phyloP scores from a whole-genome alignment of 2,113 vertebrate genomes.

The Drymodes brunneopygia region DNA sequence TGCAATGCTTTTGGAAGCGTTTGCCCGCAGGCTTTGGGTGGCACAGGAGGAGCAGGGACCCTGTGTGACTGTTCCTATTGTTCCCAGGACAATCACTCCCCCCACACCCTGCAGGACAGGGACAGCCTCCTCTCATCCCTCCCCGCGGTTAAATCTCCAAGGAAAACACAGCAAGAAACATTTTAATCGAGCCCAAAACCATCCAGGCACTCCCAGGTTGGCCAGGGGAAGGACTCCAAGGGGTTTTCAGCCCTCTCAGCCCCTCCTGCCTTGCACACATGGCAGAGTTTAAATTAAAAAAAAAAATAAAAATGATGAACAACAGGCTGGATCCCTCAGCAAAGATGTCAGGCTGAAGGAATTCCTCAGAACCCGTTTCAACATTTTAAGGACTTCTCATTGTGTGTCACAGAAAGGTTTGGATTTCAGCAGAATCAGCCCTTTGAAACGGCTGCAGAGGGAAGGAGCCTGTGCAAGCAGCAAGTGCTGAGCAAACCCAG shows the following conservation, averaged over 20 bases:
- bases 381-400: neutral
- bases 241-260: neutral
- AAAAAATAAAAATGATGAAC: no score
- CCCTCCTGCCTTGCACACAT: neutral
- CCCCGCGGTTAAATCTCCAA: neutral
- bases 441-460: neutral
- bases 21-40: neutral
- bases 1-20: neutral
- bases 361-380: neutral
- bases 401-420: rapidly evolving
- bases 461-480: neutral
- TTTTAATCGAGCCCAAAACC: neutral
- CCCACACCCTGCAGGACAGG: neutral
- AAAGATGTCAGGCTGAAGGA: neutral
- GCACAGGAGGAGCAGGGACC: neutral
- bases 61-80: neutral
- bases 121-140: neutral
- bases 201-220: neutral
- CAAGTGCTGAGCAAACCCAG: rapidly evolving
- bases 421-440: neutral
- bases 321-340: neutral
- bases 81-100: neutral
- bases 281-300: neutral
- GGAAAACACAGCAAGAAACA: neutral
- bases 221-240: rapidly evolving